Conservation (phyloP, 2,797 vertebrate genomes). For the Sebastes kiyomatsui region DNA sequence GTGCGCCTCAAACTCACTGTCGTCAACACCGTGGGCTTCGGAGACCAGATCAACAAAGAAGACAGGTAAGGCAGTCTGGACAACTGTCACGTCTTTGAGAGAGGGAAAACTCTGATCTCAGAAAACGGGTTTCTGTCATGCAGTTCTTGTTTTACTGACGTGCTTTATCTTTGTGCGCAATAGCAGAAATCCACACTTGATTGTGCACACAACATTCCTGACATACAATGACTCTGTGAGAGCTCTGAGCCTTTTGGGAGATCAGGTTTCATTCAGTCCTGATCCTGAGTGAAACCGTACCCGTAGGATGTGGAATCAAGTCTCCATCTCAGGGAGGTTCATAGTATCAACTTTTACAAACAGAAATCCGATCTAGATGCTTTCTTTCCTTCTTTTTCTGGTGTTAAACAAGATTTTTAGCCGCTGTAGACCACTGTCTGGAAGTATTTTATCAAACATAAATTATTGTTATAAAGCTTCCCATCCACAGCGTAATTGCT, state of each 20-base stretch:
- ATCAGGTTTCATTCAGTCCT: constrained; percentile 18
- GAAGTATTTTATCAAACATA: background rate
- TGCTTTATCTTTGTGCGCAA: background rate
- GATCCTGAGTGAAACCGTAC: background rate
- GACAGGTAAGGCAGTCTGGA: constrained; percentile 87
- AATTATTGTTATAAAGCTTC: constrained; percentile 10
- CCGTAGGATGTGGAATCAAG: background rate
- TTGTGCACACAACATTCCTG: background rate
- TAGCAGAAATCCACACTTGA: constrained; percentile 1
- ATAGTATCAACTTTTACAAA: background rate
- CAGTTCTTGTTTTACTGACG: background rate
- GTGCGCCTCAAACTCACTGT: constrained; percentile 95
- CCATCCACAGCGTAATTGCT: constrained; percentile 1
- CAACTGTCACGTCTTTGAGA: background rate
- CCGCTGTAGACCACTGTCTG: background rate
- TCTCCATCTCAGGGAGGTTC: background rate
- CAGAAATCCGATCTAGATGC: background rate
- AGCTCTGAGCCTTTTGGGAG: background rate
- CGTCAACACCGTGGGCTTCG: constrained; percentile 95
- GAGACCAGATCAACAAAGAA: constrained; percentile 98
- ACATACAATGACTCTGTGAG: background rate
- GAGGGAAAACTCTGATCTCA: background rate
- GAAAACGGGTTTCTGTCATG: background rate
- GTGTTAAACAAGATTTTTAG: background rate
- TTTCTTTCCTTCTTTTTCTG: background rate